These are phyloP conservation scores for Idaea straminata DNA, from an alignment of 2,888 invertebrate species.

Conservation along the genomic window DNA sequence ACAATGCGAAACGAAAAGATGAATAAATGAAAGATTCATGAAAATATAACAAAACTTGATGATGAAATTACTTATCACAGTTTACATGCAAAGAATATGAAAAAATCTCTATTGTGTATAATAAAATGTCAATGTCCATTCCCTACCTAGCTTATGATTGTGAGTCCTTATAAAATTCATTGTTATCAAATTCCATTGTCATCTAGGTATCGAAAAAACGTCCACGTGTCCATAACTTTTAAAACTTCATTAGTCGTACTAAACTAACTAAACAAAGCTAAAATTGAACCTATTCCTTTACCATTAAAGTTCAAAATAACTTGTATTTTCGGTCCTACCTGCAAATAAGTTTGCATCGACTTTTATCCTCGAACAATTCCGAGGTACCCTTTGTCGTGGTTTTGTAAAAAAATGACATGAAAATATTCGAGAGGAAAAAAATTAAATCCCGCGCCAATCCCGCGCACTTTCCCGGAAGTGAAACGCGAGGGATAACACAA, in stretches of 20 bases:
- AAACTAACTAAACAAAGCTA: neutral
- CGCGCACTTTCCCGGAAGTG: neutral
- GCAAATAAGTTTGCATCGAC: slow-evolving; percentile 17
- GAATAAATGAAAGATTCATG: too few species aligned
- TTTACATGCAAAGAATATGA: too few species aligned
- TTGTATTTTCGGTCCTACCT: neutral
- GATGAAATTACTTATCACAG: too few species aligned
- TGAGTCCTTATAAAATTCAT: neutral
- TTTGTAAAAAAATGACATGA: slow-evolving; percentile 20
- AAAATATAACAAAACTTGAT: too few species aligned
- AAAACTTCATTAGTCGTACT: neutral
- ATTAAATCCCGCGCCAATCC: neutral
- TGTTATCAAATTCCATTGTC: neutral
- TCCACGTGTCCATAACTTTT: neutral
- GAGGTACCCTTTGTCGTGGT: slow-evolving; percentile 21
- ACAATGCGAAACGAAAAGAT: too few species aligned
- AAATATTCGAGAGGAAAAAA: slow-evolving; percentile 14
- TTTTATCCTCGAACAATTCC: slow-evolving; percentile 23
- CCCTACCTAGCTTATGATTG: neutral
- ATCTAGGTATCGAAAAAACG: neutral
- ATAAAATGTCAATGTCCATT: neutral
- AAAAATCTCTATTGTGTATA: too few species aligned
- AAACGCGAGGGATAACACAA: neutral
- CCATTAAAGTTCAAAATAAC: neutral
- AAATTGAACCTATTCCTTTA: neutral